Conservation (phyloP, 2,113 vertebrate genomes). For the Poecilia latipinna region DNA sequence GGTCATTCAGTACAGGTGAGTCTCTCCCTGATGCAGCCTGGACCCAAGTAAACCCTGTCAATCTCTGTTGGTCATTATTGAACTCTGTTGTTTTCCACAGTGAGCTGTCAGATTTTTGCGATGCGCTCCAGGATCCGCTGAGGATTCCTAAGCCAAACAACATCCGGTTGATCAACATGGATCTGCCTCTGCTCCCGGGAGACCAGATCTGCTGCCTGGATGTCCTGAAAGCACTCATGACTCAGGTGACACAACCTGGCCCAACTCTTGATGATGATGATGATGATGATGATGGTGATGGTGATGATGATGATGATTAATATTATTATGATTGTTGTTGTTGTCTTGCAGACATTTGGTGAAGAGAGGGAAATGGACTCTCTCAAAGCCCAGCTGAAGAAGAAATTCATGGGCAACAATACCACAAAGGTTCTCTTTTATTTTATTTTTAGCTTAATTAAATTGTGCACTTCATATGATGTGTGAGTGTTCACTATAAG, state of each 20-base stretch:
- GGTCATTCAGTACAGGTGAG: constrained; percentile 80
- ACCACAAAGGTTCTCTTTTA: constrained; percentile 78
- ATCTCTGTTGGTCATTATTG: background rate
- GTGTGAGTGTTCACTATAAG: background rate
- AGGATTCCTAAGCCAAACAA: constrained; percentile 89
- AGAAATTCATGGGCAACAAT: constrained; percentile 89
- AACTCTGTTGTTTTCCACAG: constrained; percentile 37
- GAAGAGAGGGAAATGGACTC: constrained; percentile 86
- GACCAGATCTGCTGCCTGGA: constrained; percentile 93
- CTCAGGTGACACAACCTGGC: constrained; percentile 76
- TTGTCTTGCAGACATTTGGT: constrained; percentile 69
- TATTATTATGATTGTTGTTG: background rate
- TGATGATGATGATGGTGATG: background rate
- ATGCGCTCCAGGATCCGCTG: constrained; percentile 88
- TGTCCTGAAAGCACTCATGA: constrained; percentile 87
- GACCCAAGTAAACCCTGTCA: background rate
- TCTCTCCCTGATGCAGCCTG: background rate
- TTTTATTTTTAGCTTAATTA: background rate
- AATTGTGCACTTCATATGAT: background rate
- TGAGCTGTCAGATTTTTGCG: constrained; percentile 89
- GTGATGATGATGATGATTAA: background rate
- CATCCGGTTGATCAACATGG: constrained; percentile 86
- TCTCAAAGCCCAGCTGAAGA: constrained; percentile 89
- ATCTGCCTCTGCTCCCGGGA: constrained; percentile 89
- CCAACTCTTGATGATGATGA: background rate